phyloP scores from a whole-genome alignment of 2,113 vertebrate species.

The Athene noctua region DNA sequence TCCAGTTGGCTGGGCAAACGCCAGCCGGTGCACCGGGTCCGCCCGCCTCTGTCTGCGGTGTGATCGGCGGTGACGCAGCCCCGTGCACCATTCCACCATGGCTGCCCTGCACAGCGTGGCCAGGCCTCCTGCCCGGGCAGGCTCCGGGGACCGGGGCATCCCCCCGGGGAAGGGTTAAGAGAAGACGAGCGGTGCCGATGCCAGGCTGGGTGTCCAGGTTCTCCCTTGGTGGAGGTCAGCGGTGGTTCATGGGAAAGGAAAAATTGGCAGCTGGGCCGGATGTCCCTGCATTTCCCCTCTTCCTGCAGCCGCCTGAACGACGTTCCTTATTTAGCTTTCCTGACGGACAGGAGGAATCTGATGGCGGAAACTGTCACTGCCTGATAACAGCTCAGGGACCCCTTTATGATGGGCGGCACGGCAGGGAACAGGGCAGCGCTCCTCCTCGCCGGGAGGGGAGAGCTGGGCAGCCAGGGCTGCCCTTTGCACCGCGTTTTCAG shows the following conservation, averaged over 20 bases:
- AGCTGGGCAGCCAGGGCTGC: background rate
- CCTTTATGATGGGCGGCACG: conserved; percentile 34
- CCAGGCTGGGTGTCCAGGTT: conserved; percentile 66
- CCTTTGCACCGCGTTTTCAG: background rate
- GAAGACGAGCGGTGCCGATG: conserved; percentile 18
- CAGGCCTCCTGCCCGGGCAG: background rate
- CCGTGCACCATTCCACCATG: accelerated
- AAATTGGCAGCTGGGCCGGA: conserved; percentile 85
- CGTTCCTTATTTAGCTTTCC: conserved; percentile 81
- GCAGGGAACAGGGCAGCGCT: background rate
- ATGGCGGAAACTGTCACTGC: conserved; percentile 79
- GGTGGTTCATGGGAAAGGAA: conserved; percentile 92
- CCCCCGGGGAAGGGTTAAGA: conserved; percentile 27
- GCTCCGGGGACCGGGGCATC: background rate
- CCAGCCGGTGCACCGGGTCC: background rate
- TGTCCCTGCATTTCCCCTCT: conserved; percentile 84
- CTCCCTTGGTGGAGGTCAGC: conserved; percentile 77
- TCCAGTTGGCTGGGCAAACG: background rate
- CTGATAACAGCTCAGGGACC: conserved; percentile 78
- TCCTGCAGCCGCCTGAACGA: conserved; percentile 77
- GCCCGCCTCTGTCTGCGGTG: accelerated
- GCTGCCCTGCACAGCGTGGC: accelerated
- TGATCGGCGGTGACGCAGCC: background rate
- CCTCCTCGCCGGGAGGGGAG: background rate
- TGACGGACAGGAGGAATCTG: conserved; percentile 78